These are phyloP conservation scores for Drosophila parthenogenetica DNA, from an alignment of 2,888 invertebrate genomes.

Conservation along the genomic window DNA sequence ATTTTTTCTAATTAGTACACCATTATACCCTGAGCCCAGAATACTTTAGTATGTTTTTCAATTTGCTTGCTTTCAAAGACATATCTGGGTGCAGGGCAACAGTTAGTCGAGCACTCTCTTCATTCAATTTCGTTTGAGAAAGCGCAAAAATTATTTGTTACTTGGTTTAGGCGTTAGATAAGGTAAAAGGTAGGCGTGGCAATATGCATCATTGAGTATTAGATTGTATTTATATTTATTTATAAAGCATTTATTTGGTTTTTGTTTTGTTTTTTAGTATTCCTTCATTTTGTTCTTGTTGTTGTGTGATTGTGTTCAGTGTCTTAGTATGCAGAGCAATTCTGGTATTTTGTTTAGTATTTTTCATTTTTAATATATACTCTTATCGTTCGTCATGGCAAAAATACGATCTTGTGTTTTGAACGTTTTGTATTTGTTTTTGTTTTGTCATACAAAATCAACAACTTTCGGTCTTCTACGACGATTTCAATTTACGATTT, in stretches of 20 bases:
- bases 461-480: constrained; percentile 31
- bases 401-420: constrained; percentile 56
- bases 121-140: constrained; percentile 3
- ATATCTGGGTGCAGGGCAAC: constrained; percentile 12
- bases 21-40: not conserved
- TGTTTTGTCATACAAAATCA: constrained; percentile 54
- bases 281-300: constrained; percentile 14
- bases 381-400: constrained; percentile 42
- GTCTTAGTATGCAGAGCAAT: constrained; percentile 50
- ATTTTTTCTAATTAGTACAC: constrained; percentile 1
- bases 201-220: constrained; percentile 61
- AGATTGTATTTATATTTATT: constrained; percentile 34
- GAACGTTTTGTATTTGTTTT: constrained; percentile 28
- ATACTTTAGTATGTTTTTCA: not conserved
- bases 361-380: constrained; percentile 14
- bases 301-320: constrained; percentile 9
- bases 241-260: constrained; percentile 38
- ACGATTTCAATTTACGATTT: constrained; percentile 11
- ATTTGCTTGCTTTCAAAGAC: not conserved
- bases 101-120: constrained; percentile 11
- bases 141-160: constrained; percentile 18
- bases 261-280: constrained; percentile 16
- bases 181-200: constrained; percentile 71
- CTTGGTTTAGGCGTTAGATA: constrained; percentile 55
- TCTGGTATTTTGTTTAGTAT: constrained; percentile 26